phyloP scores from a whole-genome alignment of 2,113 vertebrate genomes.

The Poeciliopsis retropinna region DNA sequence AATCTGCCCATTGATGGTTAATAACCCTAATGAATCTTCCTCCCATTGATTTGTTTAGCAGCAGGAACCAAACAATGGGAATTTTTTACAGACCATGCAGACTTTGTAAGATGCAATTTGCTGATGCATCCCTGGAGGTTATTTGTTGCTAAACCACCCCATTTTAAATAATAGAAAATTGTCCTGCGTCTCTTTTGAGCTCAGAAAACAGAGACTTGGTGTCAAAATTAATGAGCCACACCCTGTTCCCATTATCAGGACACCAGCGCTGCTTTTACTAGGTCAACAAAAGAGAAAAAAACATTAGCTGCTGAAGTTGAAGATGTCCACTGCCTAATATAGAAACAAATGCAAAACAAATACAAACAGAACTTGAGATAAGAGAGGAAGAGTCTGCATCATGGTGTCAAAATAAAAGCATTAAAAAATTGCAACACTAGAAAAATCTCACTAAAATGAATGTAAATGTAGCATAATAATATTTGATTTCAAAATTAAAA shows the following conservation, averaged over 20 bases:
- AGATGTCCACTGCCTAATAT: neutral
- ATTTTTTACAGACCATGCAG: constrained; percentile 12
- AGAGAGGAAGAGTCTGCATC: neutral
- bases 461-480: neutral
- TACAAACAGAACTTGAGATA: neutral
- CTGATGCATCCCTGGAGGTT: constrained; percentile 8
- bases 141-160: constrained; percentile 15
- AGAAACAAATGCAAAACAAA: neutral
- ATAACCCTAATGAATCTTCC: constrained; percentile 53
- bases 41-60: constrained; percentile 54
- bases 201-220: constrained; percentile 22
- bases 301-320: neutral
- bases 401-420: no score
- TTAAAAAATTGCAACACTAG: neutral
- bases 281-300: neutral
- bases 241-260: constrained; percentile 12
- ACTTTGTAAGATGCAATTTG: constrained; percentile 36
- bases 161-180: constrained; percentile 20
- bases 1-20: constrained; percentile 45
- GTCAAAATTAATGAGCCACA: constrained; percentile 40
- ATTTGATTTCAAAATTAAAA: neutral
- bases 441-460: neutral
- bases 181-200: constrained; percentile 1
- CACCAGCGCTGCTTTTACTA: neutral
- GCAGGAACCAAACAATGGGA: constrained; percentile 30